Percentiles rank a stretch among this genome's conserved stretches.
Conservation (phyloP, 2,888 invertebrate species). For the Yponomeuta malinellus region DNA sequence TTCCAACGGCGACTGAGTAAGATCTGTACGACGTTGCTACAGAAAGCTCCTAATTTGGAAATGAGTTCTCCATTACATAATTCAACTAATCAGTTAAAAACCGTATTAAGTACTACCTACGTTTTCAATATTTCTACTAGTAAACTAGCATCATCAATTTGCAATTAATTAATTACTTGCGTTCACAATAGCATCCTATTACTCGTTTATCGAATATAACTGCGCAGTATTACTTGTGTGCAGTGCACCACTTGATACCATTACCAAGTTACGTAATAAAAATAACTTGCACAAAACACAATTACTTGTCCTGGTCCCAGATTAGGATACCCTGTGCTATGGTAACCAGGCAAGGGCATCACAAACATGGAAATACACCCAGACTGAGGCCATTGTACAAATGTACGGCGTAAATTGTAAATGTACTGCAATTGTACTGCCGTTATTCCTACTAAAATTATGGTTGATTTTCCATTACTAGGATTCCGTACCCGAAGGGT, state of each 20-base stretch:
- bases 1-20: neutral
- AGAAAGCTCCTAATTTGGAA: neutral
- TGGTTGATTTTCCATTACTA: too few relatives aligned
- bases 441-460: neutral
- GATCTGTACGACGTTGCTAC: neutral
- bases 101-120: neutral
- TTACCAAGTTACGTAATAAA: conserved; percentile 12
- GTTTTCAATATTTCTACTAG: neutral
- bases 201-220: conserved; percentile 59
- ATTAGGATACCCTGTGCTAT: too few relatives aligned
- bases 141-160: conserved; percentile 25
- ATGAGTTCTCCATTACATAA: neutral
- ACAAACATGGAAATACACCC: too few relatives aligned
- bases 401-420: too few relatives aligned
- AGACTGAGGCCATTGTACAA: too few relatives aligned
- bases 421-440: neutral
- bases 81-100: neutral
- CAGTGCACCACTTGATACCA: conserved; percentile 22
- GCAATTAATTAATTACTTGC: conserved; percentile 29
- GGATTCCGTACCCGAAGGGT: too few relatives aligned
- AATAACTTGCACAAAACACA: too few relatives aligned
- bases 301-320: too few relatives aligned
- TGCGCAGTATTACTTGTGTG: conserved; percentile 45
- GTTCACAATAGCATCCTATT: conserved; percentile 35
- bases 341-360: too few relatives aligned